phyloP scores from a whole-genome alignment of 2,113 vertebrate genomes.

The Cebus imitator region DNA sequence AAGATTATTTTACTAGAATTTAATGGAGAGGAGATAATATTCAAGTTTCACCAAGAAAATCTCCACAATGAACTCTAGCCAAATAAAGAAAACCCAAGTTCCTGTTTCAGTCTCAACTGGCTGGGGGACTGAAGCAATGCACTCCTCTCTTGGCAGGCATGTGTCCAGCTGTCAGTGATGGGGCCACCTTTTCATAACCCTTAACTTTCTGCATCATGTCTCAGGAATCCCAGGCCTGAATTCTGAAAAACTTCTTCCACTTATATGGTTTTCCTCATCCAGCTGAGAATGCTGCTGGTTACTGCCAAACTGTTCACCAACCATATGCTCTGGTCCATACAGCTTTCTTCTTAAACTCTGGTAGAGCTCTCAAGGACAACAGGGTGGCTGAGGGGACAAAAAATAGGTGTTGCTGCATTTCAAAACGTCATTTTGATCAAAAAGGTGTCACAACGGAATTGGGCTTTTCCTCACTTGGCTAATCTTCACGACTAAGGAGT shows the following conservation, averaged over 20 bases:
- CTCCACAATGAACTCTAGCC: slow-evolving; percentile 14
- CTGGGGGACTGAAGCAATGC: background rate
- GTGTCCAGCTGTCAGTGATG: background rate
- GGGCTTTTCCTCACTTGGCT: slow-evolving; percentile 16
- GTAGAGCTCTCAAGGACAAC: slow-evolving; percentile 86
- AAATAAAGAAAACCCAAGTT: slow-evolving; percentile 52
- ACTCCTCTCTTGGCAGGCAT: background rate
- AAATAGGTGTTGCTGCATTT: background rate
- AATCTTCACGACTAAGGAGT: slow-evolving; percentile 21
- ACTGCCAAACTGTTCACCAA: slow-evolving; percentile 82
- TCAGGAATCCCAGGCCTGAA: background rate
- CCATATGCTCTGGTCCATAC: slow-evolving; percentile 95
- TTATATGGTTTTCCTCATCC: slow-evolving; percentile 32
- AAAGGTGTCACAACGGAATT: background rate
- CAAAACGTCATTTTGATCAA: background rate
- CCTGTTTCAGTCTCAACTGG: background rate
- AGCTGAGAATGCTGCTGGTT: background rate
- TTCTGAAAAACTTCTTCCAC: slow-evolving; percentile 20
- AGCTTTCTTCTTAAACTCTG: slow-evolving; percentile 94
- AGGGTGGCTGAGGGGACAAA: slow-evolving; percentile 86
- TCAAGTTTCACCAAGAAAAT: slow-evolving; percentile 51
- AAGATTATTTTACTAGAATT: slow-evolving; percentile 72
- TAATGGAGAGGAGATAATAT: background rate
- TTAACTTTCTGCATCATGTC: background rate
- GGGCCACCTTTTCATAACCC: background rate